Base-by-base conservation (phyloP, 2,888 invertebrate species). In the Orthonevra nobilis region DNA sequence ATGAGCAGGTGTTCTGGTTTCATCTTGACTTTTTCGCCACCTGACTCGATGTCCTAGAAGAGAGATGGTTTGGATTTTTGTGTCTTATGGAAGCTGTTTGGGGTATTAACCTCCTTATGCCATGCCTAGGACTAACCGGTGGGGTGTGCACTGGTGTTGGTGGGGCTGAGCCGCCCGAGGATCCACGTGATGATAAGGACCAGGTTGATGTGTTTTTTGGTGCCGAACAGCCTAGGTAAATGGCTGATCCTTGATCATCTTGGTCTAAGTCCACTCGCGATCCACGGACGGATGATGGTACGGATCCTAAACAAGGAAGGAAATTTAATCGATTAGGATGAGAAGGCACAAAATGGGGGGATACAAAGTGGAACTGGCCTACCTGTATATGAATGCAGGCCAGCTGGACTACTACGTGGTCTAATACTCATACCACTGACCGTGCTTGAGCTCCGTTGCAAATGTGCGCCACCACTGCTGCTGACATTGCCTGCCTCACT, bases 341-440 rank as follows among this genome's bases (percentile, higher is more conserved):
- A 19, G 36, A 42, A 36, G 12, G 1, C 3, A 17, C 3, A 40
- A 9, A 34, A 2, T 17, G 12, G 30, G 32, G n/a, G 14, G 36
- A 66, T 75, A 42, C 56, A 36, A 61, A 38, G 56, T 66, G 66
- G 46, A 79, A 79, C 79, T 72, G 70, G 81, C 70, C 75, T 89
- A 87, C 92, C 92, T 82, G 94, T 94, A 84, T 94, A 94, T 83
- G 93, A 93, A 85, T 93, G 92, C 70, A 95, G 90, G n/a, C 94
- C 94, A 7, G 94, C 93, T 2, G 95, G 95, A 75, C 94, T 94
- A 50, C 94, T 94, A 82, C 94, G 90, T 1, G 95, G 94, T 82
- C 95, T 89, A 83, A 91, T 90, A 42, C 84, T 83, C 54, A 87
- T 83, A 1, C 86, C 86, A 81, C 88, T 87, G n/a, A 87, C 84